Percentiles rank a stretch among this genome's conserved stretches.
phyloP scores from a whole-genome alignment of 2,797 vertebrate species.

The Knipowitschia caucasica region DNA sequence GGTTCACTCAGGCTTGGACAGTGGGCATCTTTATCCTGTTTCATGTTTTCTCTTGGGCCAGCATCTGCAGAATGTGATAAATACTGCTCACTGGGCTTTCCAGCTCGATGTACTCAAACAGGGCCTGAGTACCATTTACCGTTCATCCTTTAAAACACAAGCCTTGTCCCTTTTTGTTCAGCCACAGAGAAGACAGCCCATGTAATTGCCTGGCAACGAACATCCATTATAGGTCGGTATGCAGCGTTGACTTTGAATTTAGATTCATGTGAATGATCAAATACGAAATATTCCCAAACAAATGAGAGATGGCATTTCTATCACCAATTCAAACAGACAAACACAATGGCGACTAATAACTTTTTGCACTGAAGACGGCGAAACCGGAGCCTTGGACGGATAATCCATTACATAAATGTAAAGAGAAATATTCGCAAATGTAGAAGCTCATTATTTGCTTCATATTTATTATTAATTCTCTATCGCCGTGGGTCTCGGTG shows the following conservation, averaged over 20 bases:
- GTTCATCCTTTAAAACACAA: constrained; percentile 69
- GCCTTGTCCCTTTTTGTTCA: constrained; percentile 68
- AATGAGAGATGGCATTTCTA: constrained; percentile 48
- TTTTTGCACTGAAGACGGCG: no score
- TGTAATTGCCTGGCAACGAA: constrained; percentile 75
- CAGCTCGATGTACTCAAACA: constrained; percentile 61
- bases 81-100: constrained; percentile 62
- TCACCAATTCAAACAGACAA: constrained; percentile 34
- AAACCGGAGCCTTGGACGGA: background rate
- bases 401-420: background rate
- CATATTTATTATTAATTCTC: constrained; percentile 9
- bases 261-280: constrained; percentile 72
- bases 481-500: no score
- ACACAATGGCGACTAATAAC: constrained; percentile 23
- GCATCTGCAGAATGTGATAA: constrained; percentile 64
- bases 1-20: constrained; percentile 41
- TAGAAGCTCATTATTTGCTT: background rate
- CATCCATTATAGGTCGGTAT: constrained; percentile 71
- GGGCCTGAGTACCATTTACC: constrained; percentile 65
- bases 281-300: constrained; percentile 66
- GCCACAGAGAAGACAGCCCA: constrained; percentile 56
- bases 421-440: background rate
- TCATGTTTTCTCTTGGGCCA: constrained; percentile 39
- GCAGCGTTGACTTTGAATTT: constrained; percentile 65
- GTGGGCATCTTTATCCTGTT: constrained; percentile 25